These are phyloP conservation scores for Noctuana brunneofusca DNA, from an alignment of 2,888 invertebrate species.

Conservation along the genomic window DNA sequence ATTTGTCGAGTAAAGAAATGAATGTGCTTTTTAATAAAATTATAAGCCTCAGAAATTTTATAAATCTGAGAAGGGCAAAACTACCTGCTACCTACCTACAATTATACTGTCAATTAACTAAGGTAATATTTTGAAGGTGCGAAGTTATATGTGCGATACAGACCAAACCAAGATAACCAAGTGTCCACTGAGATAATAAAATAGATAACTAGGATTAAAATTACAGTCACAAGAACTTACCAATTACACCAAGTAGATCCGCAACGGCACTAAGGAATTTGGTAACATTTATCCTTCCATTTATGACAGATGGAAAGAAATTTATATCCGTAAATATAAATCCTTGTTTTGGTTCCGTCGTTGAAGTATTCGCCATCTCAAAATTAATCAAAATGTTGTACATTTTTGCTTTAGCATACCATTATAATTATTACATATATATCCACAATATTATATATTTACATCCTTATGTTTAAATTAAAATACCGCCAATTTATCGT, in stretches of 20 bases:
- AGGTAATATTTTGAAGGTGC: no score
- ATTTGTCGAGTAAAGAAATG: no score
- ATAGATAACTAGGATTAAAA: no score
- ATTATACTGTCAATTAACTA: no score
- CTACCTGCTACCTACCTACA: no score
- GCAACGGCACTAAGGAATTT: slow-evolving; percentile 84
- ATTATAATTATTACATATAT: slow-evolving; percentile 16
- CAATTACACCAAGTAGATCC: slow-evolving; percentile 84
- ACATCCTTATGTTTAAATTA: slow-evolving; percentile 4
- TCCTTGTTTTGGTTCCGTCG: slow-evolving; percentile 42
- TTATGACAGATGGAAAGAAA: slow-evolving; percentile 79
- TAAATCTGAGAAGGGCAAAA: no score
- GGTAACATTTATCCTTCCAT: slow-evolving; percentile 83
- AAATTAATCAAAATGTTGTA: slow-evolving; percentile 12
- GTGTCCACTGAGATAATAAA: no score
- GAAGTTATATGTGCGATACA: no score
- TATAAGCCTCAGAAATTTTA: no score
- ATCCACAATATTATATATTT: slow-evolving; percentile 23
- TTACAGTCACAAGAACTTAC: slow-evolving; percentile 68
- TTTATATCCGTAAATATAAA: slow-evolving; percentile 51
- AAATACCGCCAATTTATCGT: background rate
- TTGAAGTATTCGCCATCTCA: slow-evolving; percentile 58
- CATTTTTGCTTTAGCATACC: background rate
- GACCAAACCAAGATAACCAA: no score
- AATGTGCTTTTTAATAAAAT: no score